Evolutionary conservation across 2,797 vertebrate species (phyloP).

Genomic region (Phoxinus dragarum): DNA sequence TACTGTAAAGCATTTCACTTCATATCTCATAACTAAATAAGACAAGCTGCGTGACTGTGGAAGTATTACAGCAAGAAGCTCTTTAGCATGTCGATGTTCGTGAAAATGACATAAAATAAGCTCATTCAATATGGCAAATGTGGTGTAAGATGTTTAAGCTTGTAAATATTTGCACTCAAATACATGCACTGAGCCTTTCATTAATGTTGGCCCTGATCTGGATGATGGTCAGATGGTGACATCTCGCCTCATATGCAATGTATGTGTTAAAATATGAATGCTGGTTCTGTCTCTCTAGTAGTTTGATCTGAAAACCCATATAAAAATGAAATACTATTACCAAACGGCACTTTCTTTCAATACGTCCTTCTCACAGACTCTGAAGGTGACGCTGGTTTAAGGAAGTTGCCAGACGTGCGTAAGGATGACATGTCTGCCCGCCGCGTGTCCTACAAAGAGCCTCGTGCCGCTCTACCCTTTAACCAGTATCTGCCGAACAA

Average conservation of each 20-base stretch:
- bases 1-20: not conserved
- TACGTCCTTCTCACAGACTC: slow-evolving; percentile 76
- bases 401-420: slow-evolving; percentile 91
- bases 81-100: not conserved
- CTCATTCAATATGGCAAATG: not conserved
- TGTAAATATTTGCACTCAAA: not conserved
- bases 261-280: not conserved
- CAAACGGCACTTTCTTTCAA: not conserved
- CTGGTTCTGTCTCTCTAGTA: not conserved
- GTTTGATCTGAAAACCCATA: not conserved
- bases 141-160: not conserved
- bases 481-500: slow-evolving; percentile 99
- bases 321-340: not conserved
- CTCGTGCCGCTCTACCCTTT: slow-evolving; percentile 89
- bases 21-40: not conserved
- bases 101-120: not conserved
- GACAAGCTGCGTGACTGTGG: not conserved
- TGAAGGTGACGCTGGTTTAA: slow-evolving; percentile 85
- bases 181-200: not conserved
- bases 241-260: not conserved
- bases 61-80: not conserved
- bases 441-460: slow-evolving; percentile 87
- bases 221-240: not conserved
- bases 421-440: slow-evolving; percentile 97
- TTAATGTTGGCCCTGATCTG: not conserved